Evolutionary conservation across 2,113 vertebrate species (phyloP).

Genomic region (Fregetta grallaria): DNA sequence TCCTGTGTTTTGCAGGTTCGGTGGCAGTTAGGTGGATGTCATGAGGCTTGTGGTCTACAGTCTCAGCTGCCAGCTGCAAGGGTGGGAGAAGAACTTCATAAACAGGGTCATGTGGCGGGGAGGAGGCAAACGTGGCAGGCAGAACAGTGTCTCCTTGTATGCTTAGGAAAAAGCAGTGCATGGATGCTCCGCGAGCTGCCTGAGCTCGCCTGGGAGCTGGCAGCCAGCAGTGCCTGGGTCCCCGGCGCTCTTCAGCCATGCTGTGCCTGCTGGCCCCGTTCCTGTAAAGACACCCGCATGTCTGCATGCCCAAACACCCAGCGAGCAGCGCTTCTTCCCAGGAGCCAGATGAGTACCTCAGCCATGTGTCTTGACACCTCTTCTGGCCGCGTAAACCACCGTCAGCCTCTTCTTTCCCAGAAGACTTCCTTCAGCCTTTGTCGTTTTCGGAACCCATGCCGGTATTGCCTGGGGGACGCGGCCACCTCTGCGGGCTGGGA

Average conservation of each 20-base stretch:
- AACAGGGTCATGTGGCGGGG: too few species aligned
- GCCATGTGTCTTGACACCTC: too few species aligned
- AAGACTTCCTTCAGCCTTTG: background rate
- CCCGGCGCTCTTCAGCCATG: fast-evolving
- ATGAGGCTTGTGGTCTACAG: background rate
- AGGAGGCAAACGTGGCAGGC: background rate
- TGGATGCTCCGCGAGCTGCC: fast-evolving
- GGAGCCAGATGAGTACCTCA: fast-evolving
- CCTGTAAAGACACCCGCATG: fast-evolving
- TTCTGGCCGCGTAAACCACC: fast-evolving
- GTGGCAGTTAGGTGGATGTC: background rate
- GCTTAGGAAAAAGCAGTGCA: fast-evolving
- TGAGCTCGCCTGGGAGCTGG: background rate
- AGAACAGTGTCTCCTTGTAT: fast-evolving
- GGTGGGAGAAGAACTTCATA: background rate
- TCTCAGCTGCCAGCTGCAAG: background rate
- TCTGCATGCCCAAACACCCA: too few species aligned
- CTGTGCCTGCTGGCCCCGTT: fast-evolving
- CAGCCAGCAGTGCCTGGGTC: background rate
- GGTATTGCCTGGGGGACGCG: fast-evolving
- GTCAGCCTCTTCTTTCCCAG: fast-evolving
- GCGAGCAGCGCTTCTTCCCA: background rate
- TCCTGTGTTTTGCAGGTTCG: background rate
- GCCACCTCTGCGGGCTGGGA: fast-evolving
- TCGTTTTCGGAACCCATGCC: fast-evolving